A percentile compares a stretch with the other conserved stretches of the same genome.
Conservation (phyloP, 2,113 vertebrate species). For the Haplochromis burtoni region DNA sequence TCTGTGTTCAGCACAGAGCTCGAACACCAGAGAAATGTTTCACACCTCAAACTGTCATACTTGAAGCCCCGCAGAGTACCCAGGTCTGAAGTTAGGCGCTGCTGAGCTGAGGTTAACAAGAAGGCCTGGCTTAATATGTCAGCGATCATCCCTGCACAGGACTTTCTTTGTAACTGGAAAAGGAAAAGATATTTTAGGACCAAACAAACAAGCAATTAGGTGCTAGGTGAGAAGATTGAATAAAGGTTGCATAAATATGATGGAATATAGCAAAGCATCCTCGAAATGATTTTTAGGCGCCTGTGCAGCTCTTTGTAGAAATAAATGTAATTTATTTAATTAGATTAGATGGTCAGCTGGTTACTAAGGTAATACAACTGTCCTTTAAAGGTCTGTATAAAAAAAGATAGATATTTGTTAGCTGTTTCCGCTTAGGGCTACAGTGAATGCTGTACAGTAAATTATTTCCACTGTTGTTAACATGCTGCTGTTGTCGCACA, state of each 20-base stretch:
- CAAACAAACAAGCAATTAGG: not conserved
- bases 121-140: not conserved
- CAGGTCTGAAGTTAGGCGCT: not conserved
- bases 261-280: not conserved
- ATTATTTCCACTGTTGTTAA: not conserved
- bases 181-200: not conserved
- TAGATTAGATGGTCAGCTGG: not conserved
- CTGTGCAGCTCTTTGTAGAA: not conserved
- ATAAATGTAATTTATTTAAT: not conserved
- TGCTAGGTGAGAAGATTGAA: not conserved
- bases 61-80: not conserved
- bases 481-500: not conserved
- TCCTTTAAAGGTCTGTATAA: not conserved
- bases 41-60: not conserved
- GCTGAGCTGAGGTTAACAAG: not conserved
- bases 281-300: rapidly evolving
- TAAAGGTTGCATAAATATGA: not conserved
- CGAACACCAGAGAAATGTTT: not conserved
- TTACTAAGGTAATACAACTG: not conserved
- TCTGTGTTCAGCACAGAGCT: not conserved
- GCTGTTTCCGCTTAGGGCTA: not conserved
- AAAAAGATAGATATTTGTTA: not conserved
- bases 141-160: not conserved
- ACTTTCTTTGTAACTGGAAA: not conserved
- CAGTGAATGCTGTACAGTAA: not conserved